Evolutionary conservation across 2,888 invertebrate genomes (phyloP), one percentile per base, ranked within the genome.

Genomic region (Epiblema foenella): DNA sequence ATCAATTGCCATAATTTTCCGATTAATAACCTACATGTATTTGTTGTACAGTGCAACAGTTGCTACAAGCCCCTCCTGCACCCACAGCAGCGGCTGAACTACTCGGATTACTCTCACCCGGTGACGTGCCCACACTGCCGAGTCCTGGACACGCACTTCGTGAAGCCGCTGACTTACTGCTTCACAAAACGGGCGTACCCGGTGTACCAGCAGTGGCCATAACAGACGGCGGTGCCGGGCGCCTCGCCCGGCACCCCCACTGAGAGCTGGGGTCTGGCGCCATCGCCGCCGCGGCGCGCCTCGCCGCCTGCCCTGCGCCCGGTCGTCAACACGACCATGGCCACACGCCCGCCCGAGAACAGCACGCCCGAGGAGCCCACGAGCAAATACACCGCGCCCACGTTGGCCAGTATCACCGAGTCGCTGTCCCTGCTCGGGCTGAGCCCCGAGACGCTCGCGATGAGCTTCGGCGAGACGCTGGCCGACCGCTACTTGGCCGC

Each of bases 41-140:
- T 71, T 71, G 37, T 71, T 85, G 78, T 93, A 66, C 95, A 98
- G 96, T 99, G 99, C 95, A 98, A 98, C 94, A 96, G 95, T 86
- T 99, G 99, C 94, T 96, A 95, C 93, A 97, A 97, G 91, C 96
- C 97, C 57, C 95, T 98, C 75, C 95, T 98, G 80, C 96, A 97
- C 89, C 97, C 98, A 15, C 96, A 96, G 84, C 97, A 97, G 89
- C 96, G 96, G 84, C 94, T 98, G 79, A 97, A 97, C 93, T 99
- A 97, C 95, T 98, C 98, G 82, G 98, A 99, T 93, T 99, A 98
- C 94, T 98, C 98, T 86, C 98, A 97, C 87, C 96, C 97, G 82
- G 96, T 98, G 85, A 96, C 97, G 79, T 99, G 99, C 91, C 98
- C 98, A 49, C 97, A 97, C 89, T 99, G 99, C 94, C 96, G 97